Conservation (phyloP, 1,140 invertebrate species). For the Trinorchestia longiramus region DNA sequence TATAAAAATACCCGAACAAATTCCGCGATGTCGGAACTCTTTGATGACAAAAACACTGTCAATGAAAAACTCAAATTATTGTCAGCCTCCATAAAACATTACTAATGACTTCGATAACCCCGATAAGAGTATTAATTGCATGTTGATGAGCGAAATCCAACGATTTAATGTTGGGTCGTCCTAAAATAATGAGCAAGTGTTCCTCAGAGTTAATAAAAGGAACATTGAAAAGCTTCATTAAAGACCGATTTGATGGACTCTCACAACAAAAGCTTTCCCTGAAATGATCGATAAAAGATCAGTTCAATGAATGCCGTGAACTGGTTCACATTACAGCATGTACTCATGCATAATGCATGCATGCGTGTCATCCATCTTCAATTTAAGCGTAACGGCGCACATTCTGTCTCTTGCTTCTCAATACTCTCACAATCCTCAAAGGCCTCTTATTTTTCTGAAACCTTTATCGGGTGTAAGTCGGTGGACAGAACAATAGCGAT, state of each 20-base stretch:
- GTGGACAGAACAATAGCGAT: constrained; percentile 31
- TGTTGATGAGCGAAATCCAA: not conserved
- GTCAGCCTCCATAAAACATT: constrained; percentile 10
- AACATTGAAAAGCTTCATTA: constrained; percentile 43
- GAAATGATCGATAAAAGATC: not conserved
- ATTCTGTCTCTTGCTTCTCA: constrained; percentile 2
- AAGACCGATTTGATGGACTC: not conserved
- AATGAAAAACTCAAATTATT: constrained; percentile 31
- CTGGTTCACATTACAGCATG: not conserved
- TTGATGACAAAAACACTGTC: constrained; percentile 11
- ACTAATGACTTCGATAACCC: constrained; percentile 28
- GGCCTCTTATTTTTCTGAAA: not conserved
- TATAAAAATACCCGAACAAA: constrained; percentile 9
- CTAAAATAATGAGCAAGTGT: not conserved
- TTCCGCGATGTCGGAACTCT: constrained; percentile 22
- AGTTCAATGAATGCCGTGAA: constrained; percentile 31
- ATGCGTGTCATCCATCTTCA: constrained; percentile 17
- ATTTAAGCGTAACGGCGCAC: constrained; percentile 20
- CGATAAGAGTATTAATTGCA: constrained; percentile 49
- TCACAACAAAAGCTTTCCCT: constrained; percentile 24
- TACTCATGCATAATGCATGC: not conserved
- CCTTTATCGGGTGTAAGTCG: not conserved
- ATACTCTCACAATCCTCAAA: not conserved
- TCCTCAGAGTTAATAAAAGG: constrained; percentile 10
- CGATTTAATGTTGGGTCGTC: not conserved